Evolutionary conservation across 2,113 vertebrate species (phyloP), one percentile per base, ranked within the genome.

Genomic region (Triplophysa tibetana): DNA sequence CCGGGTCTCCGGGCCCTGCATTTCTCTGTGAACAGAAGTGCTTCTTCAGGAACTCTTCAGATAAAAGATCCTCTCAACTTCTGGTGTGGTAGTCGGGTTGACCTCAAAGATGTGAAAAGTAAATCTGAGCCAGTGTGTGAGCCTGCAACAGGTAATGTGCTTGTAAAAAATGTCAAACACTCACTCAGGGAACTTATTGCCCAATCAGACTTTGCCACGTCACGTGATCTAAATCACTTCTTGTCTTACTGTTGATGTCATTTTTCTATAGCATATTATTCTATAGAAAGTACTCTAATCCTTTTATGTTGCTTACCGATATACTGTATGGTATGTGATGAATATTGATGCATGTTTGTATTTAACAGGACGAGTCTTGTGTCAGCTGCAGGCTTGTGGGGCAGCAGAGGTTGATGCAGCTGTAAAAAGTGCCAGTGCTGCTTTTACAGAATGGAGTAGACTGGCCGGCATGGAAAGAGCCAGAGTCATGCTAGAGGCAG

Each of bases 381-480:
- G 94, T 79, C 93, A 92, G n/a, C 84, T 98, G 85, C 82, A 91
- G 1, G 90, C 91, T 61, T 98, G 96, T 9, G 94, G 94, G n/a
- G 87, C 91, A 62, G 89, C 90, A 77, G 97, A 99, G 81, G 94
- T 99, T 0, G 82, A 95, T 79, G 86, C 96, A 82, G 96, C 97
- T 26, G 89, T 99, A 75, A 86, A 91, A 45, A 93, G 90, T 62
- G 95, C 97, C 13, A 92, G 93, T 76, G 84, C 89, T 8, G 97
- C 96, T 43, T 98, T 95, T 84, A 89, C 88, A 84, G 85, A 86
- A 69, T 99, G 98, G 98, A 95, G 94, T 45, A 91, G 91, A 77
- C 91, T 95, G 87, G 95, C 96, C 0, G 98, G 97, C 74, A 95
- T 97, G 95, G 96, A 99, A 83, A 93, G 98, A n/a, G 88, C 93